Evolutionary conservation across 2,797 vertebrate genomes (phyloP).

Genomic region (Crocidura indochinensis): DNA sequence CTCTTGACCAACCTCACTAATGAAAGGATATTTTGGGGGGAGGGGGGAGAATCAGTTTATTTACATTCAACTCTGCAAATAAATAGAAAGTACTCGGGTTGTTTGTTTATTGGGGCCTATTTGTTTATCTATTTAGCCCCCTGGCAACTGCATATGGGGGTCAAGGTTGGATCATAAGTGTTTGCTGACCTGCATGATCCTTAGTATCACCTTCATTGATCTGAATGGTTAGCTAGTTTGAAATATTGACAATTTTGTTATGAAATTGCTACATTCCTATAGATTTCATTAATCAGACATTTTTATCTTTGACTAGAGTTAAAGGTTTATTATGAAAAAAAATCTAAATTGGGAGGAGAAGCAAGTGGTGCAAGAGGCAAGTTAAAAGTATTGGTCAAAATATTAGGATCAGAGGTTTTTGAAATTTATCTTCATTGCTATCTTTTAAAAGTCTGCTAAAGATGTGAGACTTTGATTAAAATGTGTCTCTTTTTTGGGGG

Average conservation of each 20-base stretch:
- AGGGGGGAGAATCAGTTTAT: background rate
- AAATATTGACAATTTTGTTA: conserved; percentile 40
- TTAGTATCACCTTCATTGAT: background rate
- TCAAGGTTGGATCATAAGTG: background rate
- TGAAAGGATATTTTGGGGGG: background rate
- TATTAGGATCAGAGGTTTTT: conserved; percentile 21
- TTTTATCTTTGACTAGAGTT: conserved; percentile 51
- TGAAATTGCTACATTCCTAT: conserved; percentile 43
- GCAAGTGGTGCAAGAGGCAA: background rate
- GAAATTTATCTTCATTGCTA: background rate
- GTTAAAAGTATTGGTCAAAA: background rate
- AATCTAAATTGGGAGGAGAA: conserved; percentile 26
- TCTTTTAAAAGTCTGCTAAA: background rate
- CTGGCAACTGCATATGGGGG: background rate
- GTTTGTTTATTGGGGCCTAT: background rate
- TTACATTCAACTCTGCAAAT: conserved; percentile 31
- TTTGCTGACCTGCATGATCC: background rate
- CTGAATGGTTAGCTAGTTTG: conserved; percentile 25
- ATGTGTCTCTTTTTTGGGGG: background rate
- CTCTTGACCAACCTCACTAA: background rate
- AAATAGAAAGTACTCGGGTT: background rate
- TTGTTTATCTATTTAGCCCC: conserved; percentile 5
- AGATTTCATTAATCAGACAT: conserved; percentile 49
- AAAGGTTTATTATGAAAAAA: background rate
- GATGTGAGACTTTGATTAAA: conserved; percentile 52